These are phyloP conservation scores for Myotis planiceps DNA, from an alignment of 2,797 vertebrate genomes.

Conservation along the genomic window DNA sequence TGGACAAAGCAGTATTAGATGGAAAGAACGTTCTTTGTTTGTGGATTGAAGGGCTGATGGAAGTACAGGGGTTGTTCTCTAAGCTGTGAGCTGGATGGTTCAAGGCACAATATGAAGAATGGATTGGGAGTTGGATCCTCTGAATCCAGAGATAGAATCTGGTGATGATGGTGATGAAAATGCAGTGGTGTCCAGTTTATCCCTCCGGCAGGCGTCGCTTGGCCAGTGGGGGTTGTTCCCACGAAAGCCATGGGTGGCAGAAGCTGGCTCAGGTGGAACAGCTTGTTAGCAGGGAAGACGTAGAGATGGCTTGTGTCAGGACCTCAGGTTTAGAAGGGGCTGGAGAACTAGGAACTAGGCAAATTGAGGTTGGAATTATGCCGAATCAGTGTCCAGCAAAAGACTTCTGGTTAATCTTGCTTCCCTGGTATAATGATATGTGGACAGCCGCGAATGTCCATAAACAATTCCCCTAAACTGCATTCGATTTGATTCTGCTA, in stretches of 20 bases:
- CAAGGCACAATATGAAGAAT: not conserved
- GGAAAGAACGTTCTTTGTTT: not conserved
- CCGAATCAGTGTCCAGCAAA: not conserved
- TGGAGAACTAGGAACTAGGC: not conserved
- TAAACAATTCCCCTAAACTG: not conserved
- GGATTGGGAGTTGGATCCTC: not conserved
- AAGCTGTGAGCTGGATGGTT: not conserved
- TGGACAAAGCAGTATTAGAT: not conserved
- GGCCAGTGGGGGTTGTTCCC: not conserved
- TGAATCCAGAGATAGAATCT: not conserved
- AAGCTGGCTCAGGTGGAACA: not conserved
- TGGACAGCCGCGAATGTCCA: not conserved
- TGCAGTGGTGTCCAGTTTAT: not conserved
- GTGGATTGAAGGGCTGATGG: not conserved
- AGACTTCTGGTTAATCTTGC: not conserved
- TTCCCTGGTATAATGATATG: not conserved
- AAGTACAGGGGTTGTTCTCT: not conserved
- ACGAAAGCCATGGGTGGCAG: not conserved
- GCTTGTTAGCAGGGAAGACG: not conserved
- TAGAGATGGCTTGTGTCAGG: not conserved
- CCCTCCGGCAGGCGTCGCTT: not conserved
- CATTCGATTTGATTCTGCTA: not conserved
- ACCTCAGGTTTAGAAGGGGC: not conserved
- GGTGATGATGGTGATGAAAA: not conserved
- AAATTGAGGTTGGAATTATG: not conserved